Evolutionary conservation across 2,888 invertebrate species (phyloP), one percentile per base, ranked within the genome.

Genomic region (Platycheirus rosarum): DNA sequence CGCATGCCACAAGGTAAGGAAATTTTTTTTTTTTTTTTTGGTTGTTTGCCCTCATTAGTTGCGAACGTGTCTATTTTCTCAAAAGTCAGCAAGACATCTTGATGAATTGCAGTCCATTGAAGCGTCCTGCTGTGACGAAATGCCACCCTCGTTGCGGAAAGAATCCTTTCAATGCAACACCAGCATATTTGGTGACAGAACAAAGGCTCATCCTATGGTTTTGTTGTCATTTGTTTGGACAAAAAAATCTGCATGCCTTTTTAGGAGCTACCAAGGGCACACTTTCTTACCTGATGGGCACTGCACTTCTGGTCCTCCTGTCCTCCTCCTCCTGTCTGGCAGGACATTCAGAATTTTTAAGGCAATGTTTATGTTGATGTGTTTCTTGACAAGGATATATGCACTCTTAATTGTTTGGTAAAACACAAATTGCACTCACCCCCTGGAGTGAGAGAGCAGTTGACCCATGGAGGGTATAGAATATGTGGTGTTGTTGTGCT

Each of bases 141-240:
- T 88, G 86, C 88, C 88, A 89, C 88, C 88, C 89, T 88, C 87
- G 89, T 89, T 88, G 89, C 87, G 87, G 86, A 87, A 85, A 86
- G 88, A 87, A 88, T 85, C 85, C 85, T 87, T 87, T 89, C 87
- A 89, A 88, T 89, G 87, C 86, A 86, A 89, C 88, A 86, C 85
- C 79, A 80, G 80, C 63, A 82, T 73, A 82, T 82, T 82, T 82
- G 82, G 77, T 82, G 71, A 63, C 77, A 46, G 42, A 71, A 80
- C 80, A 80, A 82, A 77, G 82, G 62, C 18, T 65, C 63, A 84
- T 76, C 79, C 69, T 76, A n/a, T n/a, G 75, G 70, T 63, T 44
- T 42, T 63, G 68, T 48, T 68, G 51, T 74, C 37, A 66, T 77
- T 77, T 82, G 82, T 77, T 82, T 66, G 62, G 63, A 68, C 63